Evolutionary conservation across 2,888 invertebrate genomes (phyloP).

Genomic region (Habrosyne pyritoides): DNA sequence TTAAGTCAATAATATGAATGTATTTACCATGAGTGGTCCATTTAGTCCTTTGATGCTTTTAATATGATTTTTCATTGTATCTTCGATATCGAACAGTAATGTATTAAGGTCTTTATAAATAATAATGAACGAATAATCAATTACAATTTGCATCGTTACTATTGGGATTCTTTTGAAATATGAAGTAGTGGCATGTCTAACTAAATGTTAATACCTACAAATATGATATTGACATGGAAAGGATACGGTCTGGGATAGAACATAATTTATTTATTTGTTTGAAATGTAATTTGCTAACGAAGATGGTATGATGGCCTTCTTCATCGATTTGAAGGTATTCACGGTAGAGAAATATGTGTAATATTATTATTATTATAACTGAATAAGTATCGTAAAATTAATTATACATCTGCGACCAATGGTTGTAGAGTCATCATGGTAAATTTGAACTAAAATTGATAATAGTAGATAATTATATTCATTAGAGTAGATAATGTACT

Average conservation of each 20-base stretch:
- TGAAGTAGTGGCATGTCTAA: neutral
- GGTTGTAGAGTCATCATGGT: neutral
- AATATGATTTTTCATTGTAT: constrained; percentile 3
- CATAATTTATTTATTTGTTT: no score
- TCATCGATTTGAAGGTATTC: no score
- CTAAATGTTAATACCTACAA: no score
- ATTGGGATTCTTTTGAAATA: neutral
- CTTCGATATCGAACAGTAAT: neutral
- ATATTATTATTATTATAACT: no score
- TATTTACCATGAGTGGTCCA: neutral
- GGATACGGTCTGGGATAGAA: no score
- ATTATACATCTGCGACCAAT: no score
- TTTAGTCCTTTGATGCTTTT: neutral
- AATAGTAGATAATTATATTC: neutral
- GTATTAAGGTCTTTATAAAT: neutral
- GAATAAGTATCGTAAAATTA: no score
- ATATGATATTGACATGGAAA: no score
- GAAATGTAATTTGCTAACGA: no score
- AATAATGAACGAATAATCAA: neutral
- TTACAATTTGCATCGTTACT: neutral
- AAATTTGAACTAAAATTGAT: neutral
- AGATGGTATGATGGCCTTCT: no score
- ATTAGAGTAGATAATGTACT: constrained; percentile 12
- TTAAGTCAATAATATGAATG: constrained; percentile 10
- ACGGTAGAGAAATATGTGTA: no score